Conservation (phyloP, 2,113 vertebrate species). For the Haemorhous mexicanus region DNA sequence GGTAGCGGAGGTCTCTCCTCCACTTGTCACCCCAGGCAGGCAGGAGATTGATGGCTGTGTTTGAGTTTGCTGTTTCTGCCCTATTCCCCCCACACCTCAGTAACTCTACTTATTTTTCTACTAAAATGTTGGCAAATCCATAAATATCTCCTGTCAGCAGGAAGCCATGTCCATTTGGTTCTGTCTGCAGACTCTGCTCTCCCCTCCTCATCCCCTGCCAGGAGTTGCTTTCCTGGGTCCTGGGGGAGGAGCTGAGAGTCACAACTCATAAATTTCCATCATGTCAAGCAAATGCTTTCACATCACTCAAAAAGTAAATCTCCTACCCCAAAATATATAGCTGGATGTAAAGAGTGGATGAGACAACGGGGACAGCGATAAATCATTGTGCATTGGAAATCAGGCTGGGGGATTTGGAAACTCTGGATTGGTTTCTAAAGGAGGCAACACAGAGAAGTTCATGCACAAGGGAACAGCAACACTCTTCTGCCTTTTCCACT, state of each 20-base stretch:
- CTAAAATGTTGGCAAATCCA: conserved; percentile 52
- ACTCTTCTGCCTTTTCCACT: neutral
- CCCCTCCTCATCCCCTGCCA: neutral
- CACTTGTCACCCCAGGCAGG: neutral
- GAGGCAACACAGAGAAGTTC: neutral
- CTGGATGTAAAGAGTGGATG: neutral
- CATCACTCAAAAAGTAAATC: conserved; percentile 58
- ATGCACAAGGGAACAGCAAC: neutral
- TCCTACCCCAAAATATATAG: conserved; percentile 37
- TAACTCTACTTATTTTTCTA: conserved; percentile 44
- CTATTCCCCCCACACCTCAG: neutral
- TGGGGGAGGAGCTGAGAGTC: conserved; percentile 11
- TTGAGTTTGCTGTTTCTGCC: conserved; percentile 27
- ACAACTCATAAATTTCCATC: conserved; percentile 55
- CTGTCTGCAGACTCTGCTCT: neutral
- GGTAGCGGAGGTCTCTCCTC: neutral
- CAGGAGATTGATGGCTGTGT: conserved; percentile 48
- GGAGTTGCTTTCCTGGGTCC: conserved; percentile 13
- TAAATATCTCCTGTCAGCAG: conserved; percentile 55
- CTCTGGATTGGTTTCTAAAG: neutral
- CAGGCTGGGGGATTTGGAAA: neutral
- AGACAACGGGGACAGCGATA: neutral
- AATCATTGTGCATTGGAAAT: conserved; percentile 10
- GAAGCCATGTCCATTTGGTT: conserved; percentile 6
- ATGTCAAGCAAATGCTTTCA: conserved; percentile 54